phyloP scores from a whole-genome alignment of 92 coral and sea anemone species.

The Epizoanthus ramosus region DNA sequence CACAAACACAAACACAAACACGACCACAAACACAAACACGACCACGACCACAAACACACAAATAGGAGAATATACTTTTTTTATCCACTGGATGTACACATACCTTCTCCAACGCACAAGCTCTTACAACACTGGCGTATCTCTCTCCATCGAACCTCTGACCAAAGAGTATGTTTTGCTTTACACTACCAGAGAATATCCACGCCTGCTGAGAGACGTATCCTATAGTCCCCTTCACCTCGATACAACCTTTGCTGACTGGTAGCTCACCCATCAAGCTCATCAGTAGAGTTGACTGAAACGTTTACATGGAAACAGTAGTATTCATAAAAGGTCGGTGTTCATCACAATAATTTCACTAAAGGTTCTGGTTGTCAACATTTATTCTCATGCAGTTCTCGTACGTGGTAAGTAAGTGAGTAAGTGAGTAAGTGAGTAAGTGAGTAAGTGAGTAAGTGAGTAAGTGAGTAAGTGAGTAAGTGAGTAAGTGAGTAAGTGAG shows the following conservation, averaged over 20 bases:
- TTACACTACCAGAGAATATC: conserved; percentile 94
- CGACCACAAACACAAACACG: too few species aligned
- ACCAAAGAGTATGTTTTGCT: conserved; percentile 92
- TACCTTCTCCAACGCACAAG: conserved; percentile 92
- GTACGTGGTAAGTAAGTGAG: too few species aligned
- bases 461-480: too few species aligned
- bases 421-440: too few species aligned
- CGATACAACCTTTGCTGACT: conserved; percentile 68
- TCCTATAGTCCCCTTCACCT: conserved; percentile 74
- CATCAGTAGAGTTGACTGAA: conserved; percentile 86
- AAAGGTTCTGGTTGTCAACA: not conserved
- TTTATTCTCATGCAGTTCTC: too few species aligned
- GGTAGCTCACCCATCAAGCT: conserved; percentile 84
- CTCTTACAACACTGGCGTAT: conserved; percentile 74
- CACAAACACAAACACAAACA: too few species aligned
- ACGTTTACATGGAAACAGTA: not conserved
- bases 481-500: too few species aligned
- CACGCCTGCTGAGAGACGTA: conserved; percentile 92
- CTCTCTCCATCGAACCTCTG: conserved; percentile 65
- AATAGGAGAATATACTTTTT: too few species aligned
- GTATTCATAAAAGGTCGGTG: not conserved
- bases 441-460: too few species aligned
- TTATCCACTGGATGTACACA: not conserved
- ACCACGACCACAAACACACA: too few species aligned
- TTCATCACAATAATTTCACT: not conserved